These are phyloP conservation scores for Patiria pectinifera DNA, from an alignment of 53 echinoderm and acorn worm genomes.

Conservation along the genomic window DNA sequence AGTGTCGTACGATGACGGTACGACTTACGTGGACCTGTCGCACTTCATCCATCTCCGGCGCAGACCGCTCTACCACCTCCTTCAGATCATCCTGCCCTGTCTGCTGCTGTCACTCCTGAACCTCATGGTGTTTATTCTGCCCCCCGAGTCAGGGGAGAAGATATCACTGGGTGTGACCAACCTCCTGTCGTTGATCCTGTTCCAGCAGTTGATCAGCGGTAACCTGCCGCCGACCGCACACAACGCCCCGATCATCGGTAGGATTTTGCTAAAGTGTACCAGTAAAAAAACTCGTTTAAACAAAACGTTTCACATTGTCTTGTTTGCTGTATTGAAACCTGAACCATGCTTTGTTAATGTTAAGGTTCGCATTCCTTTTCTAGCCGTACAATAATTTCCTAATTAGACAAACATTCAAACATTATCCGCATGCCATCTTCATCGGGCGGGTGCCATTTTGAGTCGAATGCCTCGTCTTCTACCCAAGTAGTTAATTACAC, in stretches of 20 bases:
- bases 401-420: too few relatives aligned
- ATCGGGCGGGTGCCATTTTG: too few relatives aligned
- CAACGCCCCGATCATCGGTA: constrained; percentile 54
- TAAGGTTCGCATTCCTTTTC: too few relatives aligned
- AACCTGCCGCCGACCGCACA: constrained; percentile 51
- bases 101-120: constrained; percentile 51
- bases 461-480: too few relatives aligned
- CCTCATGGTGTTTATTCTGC: constrained; percentile 59
- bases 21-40: background rate
- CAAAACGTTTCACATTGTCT: too few relatives aligned
- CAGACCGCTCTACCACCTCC: constrained; percentile 35
- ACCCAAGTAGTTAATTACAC: too few relatives aligned
- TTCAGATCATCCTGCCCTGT: constrained; percentile 54
- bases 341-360: too few relatives aligned
- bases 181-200: constrained; percentile 45
- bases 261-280: too few relatives aligned
- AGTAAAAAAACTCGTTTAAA: too few relatives aligned
- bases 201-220: constrained; percentile 45
- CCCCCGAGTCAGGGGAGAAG: constrained; percentile 69
- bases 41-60: constrained; percentile 34
- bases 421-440: too few relatives aligned
- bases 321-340: too few relatives aligned
- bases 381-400: too few relatives aligned
- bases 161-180: constrained; percentile 61
- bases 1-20: background rate